Base-by-base conservation (phyloP, 2,113 vertebrate genomes). In the Cygnus atratus region DNA sequence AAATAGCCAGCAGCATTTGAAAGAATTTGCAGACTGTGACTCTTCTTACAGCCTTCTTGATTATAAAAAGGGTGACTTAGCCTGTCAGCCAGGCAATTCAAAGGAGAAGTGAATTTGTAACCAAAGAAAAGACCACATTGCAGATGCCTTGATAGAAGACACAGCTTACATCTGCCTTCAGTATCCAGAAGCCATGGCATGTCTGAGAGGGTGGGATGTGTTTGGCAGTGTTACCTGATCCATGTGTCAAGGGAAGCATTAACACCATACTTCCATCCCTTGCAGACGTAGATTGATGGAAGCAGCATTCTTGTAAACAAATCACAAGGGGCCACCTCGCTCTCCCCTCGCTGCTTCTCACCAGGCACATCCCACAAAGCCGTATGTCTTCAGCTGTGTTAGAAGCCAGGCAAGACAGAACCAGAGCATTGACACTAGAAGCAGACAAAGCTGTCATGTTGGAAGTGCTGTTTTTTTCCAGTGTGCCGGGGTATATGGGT, bases 111-210 rank as follows among this genome's bases (percentile, higher is more conserved):
- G 9, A n/a, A 52, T 52, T 87, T 91, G 55, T 62, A 88, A 84
- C 80, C 37, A 82, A 85, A 78, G 75, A 67, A 39, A 86, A 93
- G 72, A 71, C 48, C 66, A 62, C 29, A 9, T 78, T 92, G 55
- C 75, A 87, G 84, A 95, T 87, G 78, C 82, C 44, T 79, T 5
- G 20, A 33, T 16, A 87, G 89, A 77, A 96, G 87, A 41, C 87
- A 89, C 54, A 85, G 26, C 68, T 87, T 92, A 83, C 87, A 95
- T 93, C 84, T 94, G 91, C 87, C 87, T 94, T 65, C 67, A 88
- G 65, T 82, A 95, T 92, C 82, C 96, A 96, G 93, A 92, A 96
- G 90, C 92, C 93, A 61, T 71, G 90, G 92, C 93, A 93, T 93
- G 79, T 76, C 89, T 95, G 74, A 29, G 88, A 73, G 39, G 61